Evolutionary conservation across 2,797 vertebrate species (phyloP), one percentile per base, ranked within the genome.

Genomic region (Alfaro cultratus): DNA sequence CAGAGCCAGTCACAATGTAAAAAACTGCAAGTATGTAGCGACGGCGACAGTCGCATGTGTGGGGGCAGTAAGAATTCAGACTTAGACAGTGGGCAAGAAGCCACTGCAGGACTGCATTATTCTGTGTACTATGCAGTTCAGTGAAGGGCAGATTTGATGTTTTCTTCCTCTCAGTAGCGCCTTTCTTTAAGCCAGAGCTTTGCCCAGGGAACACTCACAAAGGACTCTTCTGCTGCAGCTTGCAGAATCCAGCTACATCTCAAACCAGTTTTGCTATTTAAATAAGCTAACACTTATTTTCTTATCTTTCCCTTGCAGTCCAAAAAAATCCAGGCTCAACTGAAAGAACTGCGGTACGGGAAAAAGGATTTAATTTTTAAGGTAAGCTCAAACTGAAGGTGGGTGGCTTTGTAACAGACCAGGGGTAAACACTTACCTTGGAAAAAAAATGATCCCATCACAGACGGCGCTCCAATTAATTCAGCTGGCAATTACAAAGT

Each of bases 291-390:
- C 86, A 75, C 83, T 84, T 86, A 93, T 96, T 96, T 93, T 75
- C 88, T 96, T 95, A 93, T 96, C 95, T 93, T 97, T 68, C 36
- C 74, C 85, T 96, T 97, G 85, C 96, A 99, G 98, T 99, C 98
- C 84, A 99, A 97, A 97, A 98, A 97, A 96, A 97, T 99, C 89
- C 98, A 99, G 95, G 96, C 98, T 87, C 98, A 99, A 94, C 96
- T 99, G 95, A 99, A 99, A 94, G 98, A 99, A 93, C 97, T 99
- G 85, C 97, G 97, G 84, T 99, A 99, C 78, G 98, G 98, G 83
- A 99, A 99, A 94, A 99, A 99, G 91, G 98, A 99, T 96, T 97
- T 99, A 96, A 97, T 99, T 96, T 98, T 98, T 96, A 99, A 99
- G 97, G 98, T 99, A 94, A 97, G 96, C 93, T 91, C 84, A 91